These are phyloP conservation scores for Amphipyra tragopoginis DNA, from an alignment of 2,888 invertebrate species.

Conservation along the genomic window DNA sequence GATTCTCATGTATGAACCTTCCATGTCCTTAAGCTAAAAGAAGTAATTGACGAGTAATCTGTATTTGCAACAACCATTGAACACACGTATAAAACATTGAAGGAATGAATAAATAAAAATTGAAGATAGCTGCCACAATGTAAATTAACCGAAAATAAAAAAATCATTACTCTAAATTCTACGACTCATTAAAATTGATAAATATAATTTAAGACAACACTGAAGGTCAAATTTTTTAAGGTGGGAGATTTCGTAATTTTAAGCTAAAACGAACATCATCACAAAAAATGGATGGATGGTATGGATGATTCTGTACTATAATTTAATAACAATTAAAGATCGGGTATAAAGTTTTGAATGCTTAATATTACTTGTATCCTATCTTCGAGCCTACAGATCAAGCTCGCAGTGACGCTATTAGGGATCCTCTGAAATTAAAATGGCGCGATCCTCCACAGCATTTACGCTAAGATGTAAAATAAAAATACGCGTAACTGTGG, in stretches of 20 bases:
- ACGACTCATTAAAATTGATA: slow-evolving; percentile 32
- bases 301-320: slow-evolving; percentile 23
- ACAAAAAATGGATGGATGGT: slow-evolving; percentile 25
- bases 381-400: slow-evolving; percentile 3
- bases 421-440: too few species aligned
- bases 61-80: too few species aligned
- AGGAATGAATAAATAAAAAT: neutral
- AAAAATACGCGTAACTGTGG: too few species aligned
- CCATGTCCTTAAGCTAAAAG: slow-evolving; percentile 8
- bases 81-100: slow-evolving; percentile 5
- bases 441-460: too few species aligned
- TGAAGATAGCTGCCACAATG: slow-evolving; percentile 5
- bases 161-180: slow-evolving; percentile 31
- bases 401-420: slow-evolving; percentile 17
- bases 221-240: slow-evolving; percentile 37
- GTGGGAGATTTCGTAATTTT: slow-evolving; percentile 61
- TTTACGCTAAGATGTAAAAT: too few species aligned
- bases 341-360: slow-evolving; percentile 10
- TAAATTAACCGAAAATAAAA: slow-evolving; percentile 29
- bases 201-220: slow-evolving; percentile 30
- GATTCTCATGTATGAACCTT: slow-evolving; percentile 2
- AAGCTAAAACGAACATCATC: slow-evolving; percentile 37
- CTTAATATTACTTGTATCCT: slow-evolving; percentile 12
- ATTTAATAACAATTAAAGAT: slow-evolving; percentile 7
- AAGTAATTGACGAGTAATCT: slow-evolving; percentile 39